Percentiles rank a stretch among this genome's conserved stretches.
Evolutionary conservation across 92 coral and sea anemone species (phyloP).

Genomic region (Porites evermanni): DNA sequence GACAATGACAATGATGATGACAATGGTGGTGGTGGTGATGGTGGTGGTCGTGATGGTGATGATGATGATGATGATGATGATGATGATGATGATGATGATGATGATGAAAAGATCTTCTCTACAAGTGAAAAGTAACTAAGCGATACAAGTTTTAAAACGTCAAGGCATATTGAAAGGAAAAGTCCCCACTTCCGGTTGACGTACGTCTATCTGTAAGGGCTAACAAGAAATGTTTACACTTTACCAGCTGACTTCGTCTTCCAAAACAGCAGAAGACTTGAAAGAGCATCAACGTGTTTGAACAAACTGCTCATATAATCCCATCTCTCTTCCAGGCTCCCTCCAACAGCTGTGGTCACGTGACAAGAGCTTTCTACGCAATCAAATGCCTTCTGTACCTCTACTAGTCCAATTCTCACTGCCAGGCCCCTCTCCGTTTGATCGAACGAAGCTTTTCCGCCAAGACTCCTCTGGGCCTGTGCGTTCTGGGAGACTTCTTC

Average conservation of each 20-base stretch:
- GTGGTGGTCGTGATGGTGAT: too few relatives aligned
- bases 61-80: too few relatives aligned
- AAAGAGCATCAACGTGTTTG: slow-evolving; percentile 84
- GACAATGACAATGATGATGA: too few relatives aligned
- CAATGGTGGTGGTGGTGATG: too few relatives aligned
- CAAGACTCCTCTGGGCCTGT: slow-evolving; percentile 29
- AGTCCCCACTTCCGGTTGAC: too few relatives aligned
- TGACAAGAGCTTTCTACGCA: slow-evolving; percentile 56
- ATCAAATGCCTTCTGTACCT: slow-evolving; percentile 81
- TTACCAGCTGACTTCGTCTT: slow-evolving; percentile 77
- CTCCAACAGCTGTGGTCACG: slow-evolving; percentile 53
- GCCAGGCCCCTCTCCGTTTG: slow-evolving; percentile 65
- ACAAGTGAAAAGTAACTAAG: too few relatives aligned
- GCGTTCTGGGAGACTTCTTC: slow-evolving; percentile 47
- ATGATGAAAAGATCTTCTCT: too few relatives aligned
- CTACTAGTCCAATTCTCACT: slow-evolving; percentile 86
- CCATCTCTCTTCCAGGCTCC: slow-evolving; percentile 57
- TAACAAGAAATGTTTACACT: not conserved
- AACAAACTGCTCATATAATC: slow-evolving; percentile 83
- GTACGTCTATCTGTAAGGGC: not conserved
- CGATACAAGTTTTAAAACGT: too few relatives aligned
- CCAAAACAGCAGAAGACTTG: slow-evolving; percentile 84
- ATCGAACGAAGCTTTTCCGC: slow-evolving; percentile 56
- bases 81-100: too few relatives aligned
- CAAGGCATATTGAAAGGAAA: too few relatives aligned